Percentiles rank a stretch among this genome's conserved stretches.
phyloP scores from a whole-genome alignment of 2,888 invertebrate genomes.

The Stenichneumon culpator region DNA sequence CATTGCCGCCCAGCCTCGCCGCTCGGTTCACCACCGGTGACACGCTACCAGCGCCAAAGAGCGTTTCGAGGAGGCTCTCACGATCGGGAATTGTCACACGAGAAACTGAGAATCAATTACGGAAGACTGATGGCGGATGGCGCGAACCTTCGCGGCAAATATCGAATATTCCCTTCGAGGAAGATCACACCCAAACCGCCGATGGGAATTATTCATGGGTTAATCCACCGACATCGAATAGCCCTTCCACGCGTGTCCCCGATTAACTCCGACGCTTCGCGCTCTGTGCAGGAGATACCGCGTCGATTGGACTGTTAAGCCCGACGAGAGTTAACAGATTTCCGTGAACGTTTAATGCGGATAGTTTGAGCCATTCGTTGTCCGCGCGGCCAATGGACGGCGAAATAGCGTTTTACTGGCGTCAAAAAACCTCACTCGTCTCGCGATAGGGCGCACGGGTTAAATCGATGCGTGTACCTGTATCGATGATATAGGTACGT shows the following conservation, averaged over 20 bases:
- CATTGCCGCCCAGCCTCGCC: conserved; percentile 32
- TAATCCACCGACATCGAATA: not conserved
- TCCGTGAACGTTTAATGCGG: not conserved
- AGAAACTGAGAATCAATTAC: conserved; percentile 14
- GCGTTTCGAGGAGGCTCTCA: not conserved
- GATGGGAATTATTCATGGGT: conserved; percentile 32
- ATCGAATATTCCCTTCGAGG: conserved; percentile 13
- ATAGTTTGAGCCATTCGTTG: conserved; percentile 4
- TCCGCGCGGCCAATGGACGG: not conserved
- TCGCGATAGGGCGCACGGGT: conserved; percentile 65
- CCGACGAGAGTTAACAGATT: conserved; percentile 1
- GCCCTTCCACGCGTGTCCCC: not conserved
- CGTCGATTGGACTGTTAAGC: conserved; percentile 2
- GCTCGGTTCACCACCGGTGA: not conserved
- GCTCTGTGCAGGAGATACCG: not conserved
- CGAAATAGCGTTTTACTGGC: not conserved
- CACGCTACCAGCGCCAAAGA: not conserved
- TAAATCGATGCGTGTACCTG: conserved; percentile 64
- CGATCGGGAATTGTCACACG: not conserved
- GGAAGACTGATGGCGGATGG: conserved; percentile 1
- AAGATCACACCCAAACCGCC: not conserved
- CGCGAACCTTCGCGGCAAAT: not conserved
- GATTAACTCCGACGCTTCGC: not conserved
- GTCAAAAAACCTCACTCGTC: conserved; percentile 72
- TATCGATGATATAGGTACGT: conserved; percentile 73